These are phyloP conservation scores for Eptatretus atami DNA, from an alignment of 2,797 vertebrate genomes.

Conservation along the genomic window DNA sequence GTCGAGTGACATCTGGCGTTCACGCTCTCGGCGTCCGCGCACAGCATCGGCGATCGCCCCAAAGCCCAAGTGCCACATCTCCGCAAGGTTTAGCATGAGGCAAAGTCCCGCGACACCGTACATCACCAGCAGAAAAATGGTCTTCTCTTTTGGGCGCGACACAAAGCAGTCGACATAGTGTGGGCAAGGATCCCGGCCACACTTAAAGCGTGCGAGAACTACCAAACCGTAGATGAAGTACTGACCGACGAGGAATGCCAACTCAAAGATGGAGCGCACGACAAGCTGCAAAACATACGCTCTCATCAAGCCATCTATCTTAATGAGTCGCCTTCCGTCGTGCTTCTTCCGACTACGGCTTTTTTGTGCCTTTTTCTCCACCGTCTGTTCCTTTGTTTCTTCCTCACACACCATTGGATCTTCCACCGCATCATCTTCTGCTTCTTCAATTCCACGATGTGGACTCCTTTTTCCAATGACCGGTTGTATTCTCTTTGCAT, in stretches of 20 bases:
- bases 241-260: conserved; percentile 34
- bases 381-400: conserved; percentile 17
- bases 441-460: conserved; percentile 19
- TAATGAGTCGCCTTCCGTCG: conserved; percentile 51
- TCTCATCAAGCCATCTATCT: conserved; percentile 74
- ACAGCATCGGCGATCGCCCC: neutral
- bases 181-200: conserved; percentile 35
- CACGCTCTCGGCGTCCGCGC: neutral
- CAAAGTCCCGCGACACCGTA: neutral
- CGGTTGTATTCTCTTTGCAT: neutral
- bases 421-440: conserved; percentile 19
- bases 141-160: conserved; percentile 59
- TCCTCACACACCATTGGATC: conserved; percentile 62
- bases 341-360: conserved; percentile 31
- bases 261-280: conserved; percentile 33
- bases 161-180: conserved; percentile 61
- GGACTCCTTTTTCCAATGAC: conserved; percentile 12
- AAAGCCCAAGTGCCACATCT: neutral
- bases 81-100: neutral
- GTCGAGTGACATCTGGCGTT: neutral
- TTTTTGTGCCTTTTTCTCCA: conserved; percentile 19
- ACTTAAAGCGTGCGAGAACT: conserved; percentile 32
- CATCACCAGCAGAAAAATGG: conserved; percentile 24
- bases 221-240: conserved; percentile 38
- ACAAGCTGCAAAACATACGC: conserved; percentile 83